Base-by-base conservation (phyloP, 2,888 invertebrate genomes). In the Eumacrocentrus americanus region DNA sequence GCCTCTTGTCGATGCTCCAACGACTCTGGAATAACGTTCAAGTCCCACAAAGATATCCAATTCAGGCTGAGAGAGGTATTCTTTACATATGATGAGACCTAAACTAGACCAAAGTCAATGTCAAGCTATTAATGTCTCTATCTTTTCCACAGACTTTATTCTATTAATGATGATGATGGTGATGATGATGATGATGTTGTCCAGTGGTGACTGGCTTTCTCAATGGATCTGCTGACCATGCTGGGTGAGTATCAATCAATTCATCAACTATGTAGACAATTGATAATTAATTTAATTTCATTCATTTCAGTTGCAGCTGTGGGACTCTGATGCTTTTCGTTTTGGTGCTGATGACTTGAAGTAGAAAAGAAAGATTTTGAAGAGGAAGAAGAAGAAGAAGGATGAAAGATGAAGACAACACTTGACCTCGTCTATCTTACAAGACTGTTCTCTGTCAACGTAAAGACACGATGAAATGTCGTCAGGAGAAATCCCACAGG, bases 1-100 rank as follows among this genome's bases (percentile, higher is more conserved):
- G 54, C 23, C 60, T 60, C 37, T 60, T 60, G 60, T 60, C 16
- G 37, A 60, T 23, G 60, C 34, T 54, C 48, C 54, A 55, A 47
- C 34, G 60, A 20, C 35, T 34, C 50, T 55, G 16, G 7, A 22
- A 44, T 54, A 44, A 54, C 54, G 22, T 44, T 18, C n/a, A 9
- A 20, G n/a, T n/a, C n/a, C 11, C n/a, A 18, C 18, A 29, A 29
- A 44, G 44, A 38, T 14, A 12, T 25, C 23, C n/a, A 25, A 2
- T n/a, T n/a, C n/a, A n/a, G n/a, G n/a, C n/a, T n/a, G n/a, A n/a
- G n/a, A n/a, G n/a, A n/a, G n/a, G n/a, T n/a, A n/a, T n/a, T n/a
- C n/a, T n/a, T n/a, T n/a, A n/a, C n/a, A n/a, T n/a, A n/a, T n/a
- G n/a, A n/a, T n/a, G 14, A 7, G 37, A 12, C 7, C 22, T 16